Evolutionary conservation across 2,797 vertebrate genomes (phyloP), one percentile per base, ranked within the genome.

Genomic region (Rhyacichthys aspro): DNA sequence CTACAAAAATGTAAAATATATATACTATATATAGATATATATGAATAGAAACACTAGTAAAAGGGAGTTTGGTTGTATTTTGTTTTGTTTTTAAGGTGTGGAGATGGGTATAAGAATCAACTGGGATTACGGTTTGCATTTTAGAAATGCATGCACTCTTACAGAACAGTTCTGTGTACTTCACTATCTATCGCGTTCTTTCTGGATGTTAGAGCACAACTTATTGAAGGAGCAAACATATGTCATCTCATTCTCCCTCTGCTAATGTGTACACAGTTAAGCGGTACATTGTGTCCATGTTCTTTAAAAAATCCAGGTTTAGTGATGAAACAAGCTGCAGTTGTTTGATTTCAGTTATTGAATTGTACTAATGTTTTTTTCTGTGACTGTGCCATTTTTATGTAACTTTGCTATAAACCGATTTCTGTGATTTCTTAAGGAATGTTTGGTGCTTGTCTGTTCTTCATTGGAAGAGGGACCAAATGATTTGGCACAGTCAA

Each of bases 81-180:
- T 81, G 74, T 45, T 67, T 67, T 67, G 70, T 72, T 86, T 75
- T 69, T 72, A 75, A 79, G 75, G 70, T 56, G 78, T 78, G 78
- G 78, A 55, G 70, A 63, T 81, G 80, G 88, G 76, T 75, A 59
- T 59, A 59, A 87, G 74, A 59, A 79, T 85, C 38, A 84, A 75
- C 65, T 69, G 78, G 85, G 84, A 77, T 83, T 84, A 88, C 72
- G 63, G 83, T 90, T 91, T 93, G 92, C 92, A 93, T 93, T 94
- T 93, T 89, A 93, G 86, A 92, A 93, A 93, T 93, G 91, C 92
- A 93, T 92, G 91, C 91, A 85, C 77, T 86, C 84, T 87, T 89
- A 83, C 89, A 92, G 90, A 90, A 90, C 83, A 88, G 72, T 89
- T 93, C 87, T 91, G 86, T 91, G 87, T 91, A 86, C 82, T 81